Conservation (phyloP, 2,888 invertebrate genomes). For the Drosophila pseudotalamancana region DNA sequence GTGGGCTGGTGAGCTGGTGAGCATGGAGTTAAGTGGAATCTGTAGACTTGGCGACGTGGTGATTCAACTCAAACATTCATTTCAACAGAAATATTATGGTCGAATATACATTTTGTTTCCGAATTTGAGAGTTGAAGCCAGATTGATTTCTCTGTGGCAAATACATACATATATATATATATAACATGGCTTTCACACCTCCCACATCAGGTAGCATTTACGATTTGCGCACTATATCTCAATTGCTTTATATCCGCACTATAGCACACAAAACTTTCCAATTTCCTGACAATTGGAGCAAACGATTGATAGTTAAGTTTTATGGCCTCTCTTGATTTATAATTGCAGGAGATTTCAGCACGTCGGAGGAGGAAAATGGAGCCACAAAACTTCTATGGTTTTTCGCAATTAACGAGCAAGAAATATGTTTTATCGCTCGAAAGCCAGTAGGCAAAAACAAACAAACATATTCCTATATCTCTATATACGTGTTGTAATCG, state of each 20-base stretch:
- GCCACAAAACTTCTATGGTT: constrained; percentile 37
- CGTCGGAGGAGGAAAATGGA: constrained; percentile 16
- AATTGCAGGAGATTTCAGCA: constrained; percentile 48
- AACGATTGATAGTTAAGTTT: constrained; percentile 54
- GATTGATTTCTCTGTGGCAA: constrained; percentile 6
- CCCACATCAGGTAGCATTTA: constrained; percentile 28
- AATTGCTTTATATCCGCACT: constrained; percentile 44
- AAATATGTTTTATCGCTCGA: constrained; percentile 45
- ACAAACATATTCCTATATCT: constrained; percentile 18
- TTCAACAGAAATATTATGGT: constrained; percentile 14
- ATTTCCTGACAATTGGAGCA: constrained; percentile 66
- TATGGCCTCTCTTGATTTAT: constrained; percentile 43
- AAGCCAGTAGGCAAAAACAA: constrained; percentile 28
- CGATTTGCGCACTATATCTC: constrained; percentile 21
- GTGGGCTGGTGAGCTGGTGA: constrained; percentile 25
- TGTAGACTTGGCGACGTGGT: constrained; percentile 12
- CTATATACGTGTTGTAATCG: constrained; percentile 13
- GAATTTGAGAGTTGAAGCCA: background rate
- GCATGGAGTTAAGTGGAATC: constrained; percentile 19
- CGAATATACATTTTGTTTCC: constrained; percentile 7
- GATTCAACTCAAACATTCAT: constrained; percentile 26
- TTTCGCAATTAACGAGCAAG: constrained; percentile 34
- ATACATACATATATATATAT: background rate
- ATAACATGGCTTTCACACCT: constrained; percentile 31
- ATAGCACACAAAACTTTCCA: constrained; percentile 62